Conservation (phyloP, 1,140 invertebrate species). For the Bombus balteatus region DNA sequence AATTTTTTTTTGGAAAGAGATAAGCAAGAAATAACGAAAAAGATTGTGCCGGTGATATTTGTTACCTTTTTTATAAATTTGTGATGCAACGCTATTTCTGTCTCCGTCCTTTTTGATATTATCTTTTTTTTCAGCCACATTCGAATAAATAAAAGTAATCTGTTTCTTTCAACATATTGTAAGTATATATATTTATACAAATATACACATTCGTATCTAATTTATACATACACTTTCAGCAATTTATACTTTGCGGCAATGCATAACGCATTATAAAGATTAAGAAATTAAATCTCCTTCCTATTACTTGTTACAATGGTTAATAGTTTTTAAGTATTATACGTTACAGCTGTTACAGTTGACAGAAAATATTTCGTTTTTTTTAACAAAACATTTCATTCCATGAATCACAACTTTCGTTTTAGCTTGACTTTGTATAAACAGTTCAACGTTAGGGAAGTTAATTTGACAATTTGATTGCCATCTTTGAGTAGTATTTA, state of each 20-base stretch:
- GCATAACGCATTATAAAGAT: background rate
- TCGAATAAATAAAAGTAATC: background rate
- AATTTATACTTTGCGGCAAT: constrained; percentile 4
- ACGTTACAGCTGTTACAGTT: background rate
- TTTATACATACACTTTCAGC: constrained; percentile 38
- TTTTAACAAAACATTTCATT: background rate
- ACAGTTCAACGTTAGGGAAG: background rate
- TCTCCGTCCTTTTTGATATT: constrained; percentile 18
- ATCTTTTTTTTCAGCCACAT: background rate
- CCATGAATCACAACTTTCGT: background rate
- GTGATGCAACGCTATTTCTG: background rate
- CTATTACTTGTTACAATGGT: constrained; percentile 7
- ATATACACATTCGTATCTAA: constrained; percentile 43
- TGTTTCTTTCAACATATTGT: constrained; percentile 4
- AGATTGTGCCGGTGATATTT: background rate
- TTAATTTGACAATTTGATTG: constrained; percentile 23
- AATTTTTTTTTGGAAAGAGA: background rate
- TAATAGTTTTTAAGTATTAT: background rate
- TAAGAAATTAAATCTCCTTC: background rate
- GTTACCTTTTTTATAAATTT: constrained; percentile 1
- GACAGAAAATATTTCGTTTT: background rate
- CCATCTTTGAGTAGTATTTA: constrained; percentile 3
- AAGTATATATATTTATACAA: constrained; percentile 52
- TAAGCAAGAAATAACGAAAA: background rate
- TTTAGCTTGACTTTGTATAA: too few relatives aligned